Percentiles rank a stretch among this genome's conserved stretches.
phyloP scores from a whole-genome alignment of 2,888 invertebrate genomes.

The Brenthis daphne region DNA sequence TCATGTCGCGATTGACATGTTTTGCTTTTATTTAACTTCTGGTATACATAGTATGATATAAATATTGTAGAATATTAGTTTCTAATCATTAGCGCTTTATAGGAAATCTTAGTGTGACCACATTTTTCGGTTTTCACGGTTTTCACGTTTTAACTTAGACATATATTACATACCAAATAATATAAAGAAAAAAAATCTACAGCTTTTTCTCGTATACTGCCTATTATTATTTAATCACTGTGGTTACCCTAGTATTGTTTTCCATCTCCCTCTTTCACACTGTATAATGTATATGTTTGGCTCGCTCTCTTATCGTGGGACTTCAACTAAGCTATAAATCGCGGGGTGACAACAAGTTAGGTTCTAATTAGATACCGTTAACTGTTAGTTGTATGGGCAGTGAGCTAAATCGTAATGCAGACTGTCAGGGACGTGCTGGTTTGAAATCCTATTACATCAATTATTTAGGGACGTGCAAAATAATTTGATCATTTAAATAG shows the following conservation, averaged over 20 bases:
- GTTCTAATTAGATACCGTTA: slow-evolving; percentile 68
- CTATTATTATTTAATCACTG: not conserved
- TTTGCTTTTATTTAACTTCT: too few species aligned
- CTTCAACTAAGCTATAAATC: slow-evolving; percentile 53
- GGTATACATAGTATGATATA: too few species aligned
- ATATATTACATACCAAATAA: too few species aligned
- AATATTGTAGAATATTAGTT: too few species aligned
- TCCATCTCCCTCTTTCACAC: not conserved
- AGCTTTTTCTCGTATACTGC: too few species aligned
- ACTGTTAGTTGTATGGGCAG: slow-evolving; percentile 46
- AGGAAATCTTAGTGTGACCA: too few species aligned
- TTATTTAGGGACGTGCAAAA: not conserved
- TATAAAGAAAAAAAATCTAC: too few species aligned
- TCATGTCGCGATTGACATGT: too few species aligned
- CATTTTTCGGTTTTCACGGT: too few species aligned
- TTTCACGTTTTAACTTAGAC: too few species aligned
- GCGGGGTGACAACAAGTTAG: slow-evolving; percentile 56
- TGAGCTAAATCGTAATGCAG: slow-evolving; percentile 36
- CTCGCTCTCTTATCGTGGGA: slow-evolving; percentile 34
- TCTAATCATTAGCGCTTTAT: too few species aligned
- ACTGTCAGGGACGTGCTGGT: slow-evolving; percentile 21
- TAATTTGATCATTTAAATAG: too few species aligned
- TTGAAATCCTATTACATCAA: not conserved
- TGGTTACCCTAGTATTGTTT: not conserved
- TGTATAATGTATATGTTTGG: not conserved